Base-by-base conservation (phyloP, 2,888 invertebrate genomes). In the Tachina fera region DNA sequence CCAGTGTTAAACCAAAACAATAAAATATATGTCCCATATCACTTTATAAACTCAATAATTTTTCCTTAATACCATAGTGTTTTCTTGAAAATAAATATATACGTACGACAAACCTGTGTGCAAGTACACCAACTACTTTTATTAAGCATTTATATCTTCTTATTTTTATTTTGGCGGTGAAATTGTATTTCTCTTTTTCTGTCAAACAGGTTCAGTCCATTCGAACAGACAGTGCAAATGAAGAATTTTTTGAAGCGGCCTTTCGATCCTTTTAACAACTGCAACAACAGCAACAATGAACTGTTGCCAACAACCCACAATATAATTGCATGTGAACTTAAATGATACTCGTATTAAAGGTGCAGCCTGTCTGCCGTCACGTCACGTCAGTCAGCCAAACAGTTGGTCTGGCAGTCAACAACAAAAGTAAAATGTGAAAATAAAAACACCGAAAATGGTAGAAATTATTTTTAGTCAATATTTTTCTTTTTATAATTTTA, bases 251-350 rank as follows among this genome's bases (percentile, higher is more conserved):
- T 31, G 10, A 56, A 47, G 41, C 63, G 58, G 79, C 86, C 83
- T 80, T 83, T 76, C 76, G 72, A 80, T 80, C 86, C 83, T 86
- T 79, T 79, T 63, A 14, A 67, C 61, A 61, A 58, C 5, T 41
- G 16, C 71, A 49, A 13, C n/a, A 47, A 39, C 49, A 60, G n/a
- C 16, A 49, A 41, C 31, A 53, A 75, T 0, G 19, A 47, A 49
- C 39, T 19, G 43, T 11, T 75, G 56, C 68, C 60, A 70, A 19
- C 67, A 31, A 61, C 13, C 68, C 31, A 31, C 72, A 67, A 67
- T 41, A 67, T 78, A 78, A 83, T 78, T 83, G 72, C 74, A 67
- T 83, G 77, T 85, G 86, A 86, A 86, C 86, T 83, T 86, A 61
- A 83, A 83, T 83, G 83, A 86, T 86, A 79, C 41, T 72, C 19